Base-by-base conservation (phyloP, 2,888 invertebrate species). In the Kuschelorhynchus macadamiae region DNA sequence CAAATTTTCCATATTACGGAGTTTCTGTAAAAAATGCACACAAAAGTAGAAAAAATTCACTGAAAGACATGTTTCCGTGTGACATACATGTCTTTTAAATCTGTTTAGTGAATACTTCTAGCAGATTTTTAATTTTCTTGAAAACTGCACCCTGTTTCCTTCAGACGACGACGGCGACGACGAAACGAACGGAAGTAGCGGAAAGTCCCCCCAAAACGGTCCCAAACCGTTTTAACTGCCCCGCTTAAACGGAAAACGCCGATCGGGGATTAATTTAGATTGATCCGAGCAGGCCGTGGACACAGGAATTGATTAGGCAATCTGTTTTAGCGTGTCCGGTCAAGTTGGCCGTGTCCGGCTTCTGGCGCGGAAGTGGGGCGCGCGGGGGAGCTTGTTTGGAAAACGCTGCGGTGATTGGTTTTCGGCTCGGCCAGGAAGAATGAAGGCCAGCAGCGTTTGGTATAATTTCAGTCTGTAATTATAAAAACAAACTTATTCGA, bases 241-340 rank as follows among this genome's bases (percentile, higher is more conserved):
- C 76, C 82, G 79, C 81, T 82, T 82, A 81, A 80, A 80, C 72
- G 77, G 76, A 70, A 72, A 76, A 74, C 73, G 80, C 79, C 79
- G 80, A 60, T 80, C 77, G 81, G 82, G 83, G 83, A 84, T 84
- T 84, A 84, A 84, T 84, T 84, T 84, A 83, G 84, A 84, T 84
- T 84, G 84, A 84, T 84, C 83, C 69, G 33, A 82, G 82, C 42
- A 52, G 53, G 44, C 83, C 80, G 80, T 78, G 83, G 83, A 84
- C 84, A 83, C 83, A 82, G 82, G 84, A 84, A 84, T 84, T 84
- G 84, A 84, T 84, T 84, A 84, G 84, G 83, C 84, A 84, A 84
- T 84, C 83, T 84, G 84, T 84, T 84, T 83, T 82, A 82, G 81
- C 82, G 83, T 83, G 84, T 84, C 83, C 84, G 81, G 78, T 83